Evolutionary conservation across 1,140 invertebrate genomes (phyloP).

Genomic region (Charaxes varanes): DNA sequence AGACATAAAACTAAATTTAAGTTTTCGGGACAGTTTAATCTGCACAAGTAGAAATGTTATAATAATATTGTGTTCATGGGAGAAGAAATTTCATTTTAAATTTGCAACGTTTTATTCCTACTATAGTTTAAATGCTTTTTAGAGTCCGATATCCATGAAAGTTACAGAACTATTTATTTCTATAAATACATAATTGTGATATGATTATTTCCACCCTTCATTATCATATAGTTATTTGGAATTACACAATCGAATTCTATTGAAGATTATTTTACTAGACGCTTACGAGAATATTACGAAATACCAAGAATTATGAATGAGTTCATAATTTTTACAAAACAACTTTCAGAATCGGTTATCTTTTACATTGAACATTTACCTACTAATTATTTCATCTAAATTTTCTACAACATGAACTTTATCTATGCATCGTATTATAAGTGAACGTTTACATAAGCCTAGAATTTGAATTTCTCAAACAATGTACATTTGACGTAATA

Average conservation of each 20-base stretch:
- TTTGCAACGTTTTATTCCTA: constrained; percentile 13
- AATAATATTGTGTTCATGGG: no score
- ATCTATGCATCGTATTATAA: constrained; percentile 49
- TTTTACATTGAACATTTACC: constrained; percentile 49
- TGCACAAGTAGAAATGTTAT: no score
- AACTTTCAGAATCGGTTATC: constrained; percentile 24
- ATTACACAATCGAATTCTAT: constrained; percentile 20
- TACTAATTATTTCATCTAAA: constrained; percentile 52
- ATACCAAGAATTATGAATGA: constrained; percentile 13
- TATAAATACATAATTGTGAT: constrained; percentile 61
- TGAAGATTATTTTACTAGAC: constrained; percentile 19
- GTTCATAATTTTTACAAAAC: constrained; percentile 8
- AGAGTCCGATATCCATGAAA: constrained; percentile 19
- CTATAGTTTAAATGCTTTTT: constrained; percentile 31
- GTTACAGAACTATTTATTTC: constrained; percentile 30
- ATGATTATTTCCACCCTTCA: constrained; percentile 56
- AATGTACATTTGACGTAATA: constrained; percentile 57
- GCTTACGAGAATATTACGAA: constrained; percentile 20
- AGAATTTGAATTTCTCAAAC: constrained; percentile 44
- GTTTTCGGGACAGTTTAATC: no score
- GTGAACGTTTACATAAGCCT: constrained; percentile 52
- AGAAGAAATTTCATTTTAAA: no score
- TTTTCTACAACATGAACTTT: constrained; percentile 68
- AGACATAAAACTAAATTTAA: no score
- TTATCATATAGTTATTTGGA: constrained; percentile 12